Evolutionary conservation across 2,113 vertebrate genomes (phyloP).

Genomic region (Pachycephala philippinensis): DNA sequence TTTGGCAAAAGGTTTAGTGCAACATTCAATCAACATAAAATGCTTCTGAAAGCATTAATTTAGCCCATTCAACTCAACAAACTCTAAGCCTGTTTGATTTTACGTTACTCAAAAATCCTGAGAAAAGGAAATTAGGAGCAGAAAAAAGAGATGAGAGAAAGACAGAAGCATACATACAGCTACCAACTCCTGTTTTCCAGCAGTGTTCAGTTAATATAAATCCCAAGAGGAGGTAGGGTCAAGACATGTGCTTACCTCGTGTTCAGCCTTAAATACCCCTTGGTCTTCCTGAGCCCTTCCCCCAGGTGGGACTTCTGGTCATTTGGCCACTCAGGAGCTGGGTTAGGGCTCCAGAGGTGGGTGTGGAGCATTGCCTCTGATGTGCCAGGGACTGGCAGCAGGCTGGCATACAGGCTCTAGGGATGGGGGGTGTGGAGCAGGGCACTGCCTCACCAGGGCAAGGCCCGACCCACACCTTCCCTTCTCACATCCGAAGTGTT

Average conservation of each 20-base stretch:
- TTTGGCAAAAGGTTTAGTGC: neutral
- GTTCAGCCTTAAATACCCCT: neutral
- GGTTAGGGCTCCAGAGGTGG: neutral
- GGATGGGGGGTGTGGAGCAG: neutral
- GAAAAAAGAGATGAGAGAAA: neutral
- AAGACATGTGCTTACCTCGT: neutral
- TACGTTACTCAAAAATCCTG: neutral
- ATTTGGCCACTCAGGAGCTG: neutral
- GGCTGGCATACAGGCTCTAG: neutral
- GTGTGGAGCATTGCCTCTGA: neutral
- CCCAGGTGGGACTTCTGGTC: neutral
- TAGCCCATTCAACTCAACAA: neutral
- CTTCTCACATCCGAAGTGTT: neutral
- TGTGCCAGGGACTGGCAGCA: neutral
- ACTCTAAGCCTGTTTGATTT: fast-evolving
- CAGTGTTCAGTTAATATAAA: neutral
- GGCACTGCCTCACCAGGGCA: neutral
- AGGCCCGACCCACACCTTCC: neutral
- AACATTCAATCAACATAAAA: neutral
- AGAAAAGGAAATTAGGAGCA: neutral
- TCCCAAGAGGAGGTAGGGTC: neutral
- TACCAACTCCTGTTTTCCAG: neutral
- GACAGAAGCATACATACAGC: neutral
- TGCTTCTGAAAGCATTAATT: neutral
- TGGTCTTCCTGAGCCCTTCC: neutral